Conservation (phyloP, 2,888 invertebrate species). For the Catocala fraxini region DNA sequence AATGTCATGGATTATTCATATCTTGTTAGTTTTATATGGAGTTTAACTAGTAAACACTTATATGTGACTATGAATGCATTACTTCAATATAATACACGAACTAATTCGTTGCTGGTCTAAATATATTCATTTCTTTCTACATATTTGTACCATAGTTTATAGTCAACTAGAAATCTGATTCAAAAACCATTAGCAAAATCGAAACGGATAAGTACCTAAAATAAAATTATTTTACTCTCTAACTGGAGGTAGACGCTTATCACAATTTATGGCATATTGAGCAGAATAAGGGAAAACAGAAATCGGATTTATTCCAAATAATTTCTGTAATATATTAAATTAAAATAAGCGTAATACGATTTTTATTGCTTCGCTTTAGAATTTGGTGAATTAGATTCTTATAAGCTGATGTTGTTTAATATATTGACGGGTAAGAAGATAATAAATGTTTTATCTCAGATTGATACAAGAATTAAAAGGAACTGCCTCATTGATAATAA, state of each 20-base stretch:
- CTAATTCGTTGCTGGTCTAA: conserved; percentile 14
- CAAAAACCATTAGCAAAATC: conserved; percentile 30
- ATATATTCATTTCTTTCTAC: conserved; percentile 14
- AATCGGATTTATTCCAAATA: conserved; percentile 66
- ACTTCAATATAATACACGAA: neutral
- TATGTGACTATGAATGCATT: too few species aligned
- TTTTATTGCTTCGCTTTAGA: conserved; percentile 69
- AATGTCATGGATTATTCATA: too few species aligned
- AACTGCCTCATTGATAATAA: conserved; percentile 21
- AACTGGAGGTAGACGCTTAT: conserved; percentile 66
- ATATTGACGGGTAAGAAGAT: conserved; percentile 45
- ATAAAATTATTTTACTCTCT: conserved; percentile 60
- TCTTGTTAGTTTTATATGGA: too few species aligned
- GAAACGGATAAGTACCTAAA: conserved; percentile 31
- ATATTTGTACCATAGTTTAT: conserved; percentile 23
- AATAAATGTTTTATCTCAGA: conserved; percentile 34
- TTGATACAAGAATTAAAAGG: conserved; percentile 29
- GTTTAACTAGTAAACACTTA: too few species aligned
- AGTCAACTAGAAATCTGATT: conserved; percentile 25
- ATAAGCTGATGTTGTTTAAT: conserved; percentile 64
- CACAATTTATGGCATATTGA: conserved; percentile 75
- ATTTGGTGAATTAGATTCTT: conserved; percentile 69
- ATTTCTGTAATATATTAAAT: conserved; percentile 76
- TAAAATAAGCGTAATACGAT: conserved; percentile 74
- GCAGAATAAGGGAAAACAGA: conserved; percentile 69